Conservation (phyloP, 2,113 vertebrate genomes). For the Conger conger region DNA sequence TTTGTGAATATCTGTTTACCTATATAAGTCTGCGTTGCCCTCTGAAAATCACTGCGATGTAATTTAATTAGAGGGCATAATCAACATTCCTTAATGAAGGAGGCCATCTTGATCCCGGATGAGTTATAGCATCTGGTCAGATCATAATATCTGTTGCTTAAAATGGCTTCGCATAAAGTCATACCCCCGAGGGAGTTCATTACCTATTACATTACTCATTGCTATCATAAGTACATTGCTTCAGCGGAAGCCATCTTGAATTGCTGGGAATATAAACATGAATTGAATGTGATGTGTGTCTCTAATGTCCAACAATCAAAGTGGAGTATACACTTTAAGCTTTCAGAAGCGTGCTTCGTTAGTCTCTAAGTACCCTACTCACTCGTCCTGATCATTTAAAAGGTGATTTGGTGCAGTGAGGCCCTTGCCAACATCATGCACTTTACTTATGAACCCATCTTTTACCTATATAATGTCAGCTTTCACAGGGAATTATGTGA, state of each 20-base stretch:
- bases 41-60: neutral
- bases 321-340: neutral
- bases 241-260: neutral
- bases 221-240: neutral
- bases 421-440: neutral
- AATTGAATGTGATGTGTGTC: neutral
- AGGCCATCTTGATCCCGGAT: neutral
- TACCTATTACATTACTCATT: neutral
- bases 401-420: neutral
- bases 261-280: neutral
- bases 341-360: neutral
- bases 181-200: neutral
- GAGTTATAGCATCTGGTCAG: neutral
- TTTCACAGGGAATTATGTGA: too few relatives aligned
- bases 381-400: neutral
- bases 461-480: neutral
- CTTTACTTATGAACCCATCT: neutral
- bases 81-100: neutral
- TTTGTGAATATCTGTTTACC: neutral
- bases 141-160: neutral
- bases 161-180: neutral
- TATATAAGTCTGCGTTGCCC: neutral
- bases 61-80: neutral
- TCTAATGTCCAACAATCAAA: neutral
- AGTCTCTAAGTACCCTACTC: neutral